Base-by-base conservation (phyloP, 2,797 vertebrate genomes). In the Poecile montanus region DNA sequence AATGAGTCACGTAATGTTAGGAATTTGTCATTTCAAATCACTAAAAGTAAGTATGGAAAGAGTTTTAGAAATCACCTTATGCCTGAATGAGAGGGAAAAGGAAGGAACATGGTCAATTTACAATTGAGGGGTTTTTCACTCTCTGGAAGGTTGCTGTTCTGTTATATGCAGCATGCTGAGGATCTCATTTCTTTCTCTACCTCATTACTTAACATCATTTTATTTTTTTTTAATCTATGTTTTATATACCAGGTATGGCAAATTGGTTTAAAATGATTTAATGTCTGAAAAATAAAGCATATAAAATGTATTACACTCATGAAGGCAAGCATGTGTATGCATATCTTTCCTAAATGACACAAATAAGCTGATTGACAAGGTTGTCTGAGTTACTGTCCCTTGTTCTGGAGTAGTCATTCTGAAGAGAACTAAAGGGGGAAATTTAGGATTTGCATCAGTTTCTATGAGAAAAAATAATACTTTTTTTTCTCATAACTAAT, bases 141-240 rank as follows among this genome's bases (percentile, higher is more conserved):
- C 63, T 58, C 72, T 75, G 48, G 71, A 95, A 85, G 27, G 15
- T 47, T 82, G 61, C n/a, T 77, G 17, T 93, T 91, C 60, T 85
- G 11, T 34, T 80, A 13, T 30, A 51, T n/a, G 16, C 30, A 40
- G 8, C 40, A 29, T 58, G 20, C 34, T 61, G n/a, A 76, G 44
- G 67, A 88, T n/a, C 60, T 93, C 0, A 71, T 87, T 94, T 95
- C 42, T 96, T 91, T 91, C 88, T 75, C 13, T 81, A 85, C 38
- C 22, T 91, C 36, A 94, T 79, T 94, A 89, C 54, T 95, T 96
- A 94, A 62, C 54, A 91, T 72, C 11, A 90, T 68, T 67, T 42
- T 42, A 16, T 42, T 47, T 29, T 16, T n/a, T 30, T 21, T 6
- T 10, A 94, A 93, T 50, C 16, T 61, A 4, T 51, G 18, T 22